Base-by-base conservation (phyloP, 2,797 vertebrate species). In the Anabacerthia variegaticeps region DNA sequence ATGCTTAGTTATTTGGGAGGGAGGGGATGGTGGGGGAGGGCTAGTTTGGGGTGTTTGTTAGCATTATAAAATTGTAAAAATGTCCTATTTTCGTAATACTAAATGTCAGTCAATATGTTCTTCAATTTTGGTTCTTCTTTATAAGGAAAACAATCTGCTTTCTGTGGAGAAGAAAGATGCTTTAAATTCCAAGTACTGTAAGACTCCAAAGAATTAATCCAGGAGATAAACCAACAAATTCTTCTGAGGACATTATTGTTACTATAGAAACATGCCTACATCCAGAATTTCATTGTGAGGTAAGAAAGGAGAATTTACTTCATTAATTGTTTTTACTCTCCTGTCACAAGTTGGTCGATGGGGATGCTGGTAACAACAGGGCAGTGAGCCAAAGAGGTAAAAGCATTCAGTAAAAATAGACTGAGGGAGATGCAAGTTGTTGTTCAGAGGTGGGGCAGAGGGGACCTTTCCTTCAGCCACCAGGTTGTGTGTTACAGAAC, bases 211-310 rank as follows among this genome's bases (percentile, higher is more conserved):
- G 37, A 92, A 92, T 74, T 83, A 92, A 78, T 75, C 69, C 34
- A 80, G 58, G 30, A 88, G 44, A 80, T 65, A 93, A 91, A 82
- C 16, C 54, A 88, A 41, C 7, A 74, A 67, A 86, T 52, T 83
- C 30, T 54, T 66, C 75, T 59, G 43, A 84, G 85, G 85, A 56
- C 14, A 52, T 77, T 85, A 63, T 36, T 91, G 85, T 93, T 95
- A 62, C 78, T 81, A 75, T 69, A 94, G 85, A 94, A 95, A 94
- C 91, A 58, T 75, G 36, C 34, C 55, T 88, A 83, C 61, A 80
- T 78, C 43, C 69, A 83, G 69, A 93, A 66, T 36, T 46, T 75
- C 13, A 11, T 12, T 66, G 43, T 49, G 83, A 88, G 62, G 44
- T 65, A 88, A 54, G 68, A 89, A 65, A n/a, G 26, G 22, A 83